Percentiles rank a stretch among this genome's conserved stretches.
phyloP scores from a whole-genome alignment of 2,888 invertebrate genomes.

The Ischnura elegans region DNA sequence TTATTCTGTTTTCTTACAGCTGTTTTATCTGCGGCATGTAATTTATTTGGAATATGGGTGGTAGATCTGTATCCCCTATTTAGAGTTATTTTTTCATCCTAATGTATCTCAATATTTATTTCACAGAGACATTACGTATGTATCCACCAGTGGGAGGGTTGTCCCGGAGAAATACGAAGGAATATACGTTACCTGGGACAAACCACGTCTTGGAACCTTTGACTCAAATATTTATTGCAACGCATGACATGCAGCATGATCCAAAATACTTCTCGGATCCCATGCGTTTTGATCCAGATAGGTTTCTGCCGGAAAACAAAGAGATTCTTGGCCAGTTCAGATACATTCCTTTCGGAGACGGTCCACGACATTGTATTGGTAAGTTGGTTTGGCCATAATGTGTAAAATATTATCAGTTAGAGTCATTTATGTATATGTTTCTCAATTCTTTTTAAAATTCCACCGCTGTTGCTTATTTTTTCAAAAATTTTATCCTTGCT shows the following conservation, averaged over 20 bases:
- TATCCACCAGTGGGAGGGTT: slow-evolving; percentile 68
- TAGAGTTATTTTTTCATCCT: too few species aligned
- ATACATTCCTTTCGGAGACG: slow-evolving; percentile 81
- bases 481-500: too few species aligned
- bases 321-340: slow-evolving; percentile 77
- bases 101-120: too few species aligned
- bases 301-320: slow-evolving; percentile 82
- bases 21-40: too few species aligned
- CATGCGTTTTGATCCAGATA: slow-evolving; percentile 79
- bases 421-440: too few species aligned
- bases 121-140: slow-evolving; percentile 63
- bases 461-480: too few species aligned
- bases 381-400: background rate
- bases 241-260: slow-evolving; percentile 79
- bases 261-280: slow-evolving; percentile 80
- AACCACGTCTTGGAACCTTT: slow-evolving; percentile 77
- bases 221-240: slow-evolving; percentile 76
- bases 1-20: too few species aligned
- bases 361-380: slow-evolving; percentile 84
- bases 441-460: too few species aligned
- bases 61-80: too few species aligned
- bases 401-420: too few species aligned
- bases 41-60: too few species aligned
- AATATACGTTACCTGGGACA: slow-evolving; percentile 72
- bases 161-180: slow-evolving; percentile 67